These are phyloP conservation scores for Nomada flava DNA, from an alignment of 2,888 invertebrate species.

Conservation along the genomic window DNA sequence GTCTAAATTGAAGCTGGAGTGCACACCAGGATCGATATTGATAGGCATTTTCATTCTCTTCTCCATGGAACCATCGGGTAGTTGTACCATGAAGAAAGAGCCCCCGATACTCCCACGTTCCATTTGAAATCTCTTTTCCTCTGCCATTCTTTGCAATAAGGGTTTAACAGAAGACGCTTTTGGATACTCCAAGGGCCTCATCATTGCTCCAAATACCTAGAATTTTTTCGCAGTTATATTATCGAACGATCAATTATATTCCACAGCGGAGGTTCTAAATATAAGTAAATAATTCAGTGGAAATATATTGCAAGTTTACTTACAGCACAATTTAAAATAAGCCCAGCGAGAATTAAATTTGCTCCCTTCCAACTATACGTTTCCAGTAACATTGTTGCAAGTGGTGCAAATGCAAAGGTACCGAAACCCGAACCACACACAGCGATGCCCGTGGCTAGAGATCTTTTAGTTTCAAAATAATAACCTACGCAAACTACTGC, in stretches of 20 bases:
- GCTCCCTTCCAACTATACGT: slow-evolving; percentile 95
- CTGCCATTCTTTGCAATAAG: slow-evolving; percentile 95
- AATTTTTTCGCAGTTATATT: slow-evolving; percentile 20
- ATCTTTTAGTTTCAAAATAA: slow-evolving; percentile 98
- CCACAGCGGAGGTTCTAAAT: neutral
- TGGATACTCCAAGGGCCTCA: slow-evolving; percentile 92
- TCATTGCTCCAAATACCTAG: slow-evolving; percentile 91
- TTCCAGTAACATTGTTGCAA: slow-evolving; percentile 92
- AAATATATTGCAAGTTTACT: slow-evolving; percentile 71
- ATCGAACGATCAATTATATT: neutral
- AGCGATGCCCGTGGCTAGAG: slow-evolving; percentile 97
- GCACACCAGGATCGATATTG: slow-evolving; percentile 97
- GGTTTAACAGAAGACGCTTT: slow-evolving; percentile 92
- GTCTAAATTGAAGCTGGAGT: slow-evolving; percentile 95
- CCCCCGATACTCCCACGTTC: slow-evolving; percentile 95
- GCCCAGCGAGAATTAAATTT: slow-evolving; percentile 95
- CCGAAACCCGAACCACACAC: slow-evolving; percentile 98
- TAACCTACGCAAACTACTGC: slow-evolving; percentile 98
- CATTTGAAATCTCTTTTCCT: slow-evolving; percentile 95
- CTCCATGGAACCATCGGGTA: slow-evolving; percentile 96
- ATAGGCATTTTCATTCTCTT: slow-evolving; percentile 95
- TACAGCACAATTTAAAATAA: slow-evolving; percentile 95
- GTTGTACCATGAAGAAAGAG: slow-evolving; percentile 93
- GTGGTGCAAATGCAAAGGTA: slow-evolving; percentile 97
- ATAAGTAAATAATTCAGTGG: neutral